These are phyloP conservation scores for Malurus alboscapulatus DNA, from an alignment of 2,113 vertebrate genomes.

Conservation along the genomic window DNA sequence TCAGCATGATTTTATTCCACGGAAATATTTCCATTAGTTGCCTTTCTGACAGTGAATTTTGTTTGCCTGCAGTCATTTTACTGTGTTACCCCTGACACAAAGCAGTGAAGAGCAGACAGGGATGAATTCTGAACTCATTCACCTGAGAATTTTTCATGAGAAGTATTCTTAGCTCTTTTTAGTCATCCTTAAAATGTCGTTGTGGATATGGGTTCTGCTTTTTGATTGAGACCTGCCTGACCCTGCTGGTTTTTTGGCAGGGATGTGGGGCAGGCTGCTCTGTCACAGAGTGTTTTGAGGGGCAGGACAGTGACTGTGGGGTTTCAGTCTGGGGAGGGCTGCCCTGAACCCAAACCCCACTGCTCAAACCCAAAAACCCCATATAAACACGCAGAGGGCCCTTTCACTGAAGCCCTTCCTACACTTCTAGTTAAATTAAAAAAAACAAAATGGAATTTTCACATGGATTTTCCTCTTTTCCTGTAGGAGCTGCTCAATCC, in stretches of 20 bases:
- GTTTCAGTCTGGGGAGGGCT: not conserved
- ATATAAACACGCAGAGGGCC: not conserved
- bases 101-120: not conserved
- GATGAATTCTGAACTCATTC: not conserved
- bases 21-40: not conserved
- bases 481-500: not conserved
- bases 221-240: not conserved
- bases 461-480: not conserved
- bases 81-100: not conserved
- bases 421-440: not conserved
- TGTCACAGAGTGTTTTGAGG: not conserved
- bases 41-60: not conserved
- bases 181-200: not conserved
- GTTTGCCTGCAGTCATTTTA: not conserved
- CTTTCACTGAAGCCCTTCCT: not conserved
- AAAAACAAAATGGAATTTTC: not conserved
- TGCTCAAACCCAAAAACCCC: too few relatives aligned
- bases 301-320: not conserved
- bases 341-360: not conserved
- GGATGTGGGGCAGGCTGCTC: not conserved
- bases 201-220: not conserved
- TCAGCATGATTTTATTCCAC: not conserved
- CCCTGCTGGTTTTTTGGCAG: not conserved
- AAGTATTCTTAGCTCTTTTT: not conserved
- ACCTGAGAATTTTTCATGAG: not conserved